Percentiles rank a stretch among this genome's conserved stretches.
These are phyloP conservation scores for Oscarella lobularis DNA, from an alignment of 37 sponge, comb jelly and placozoan species.

Conservation along the genomic window DNA sequence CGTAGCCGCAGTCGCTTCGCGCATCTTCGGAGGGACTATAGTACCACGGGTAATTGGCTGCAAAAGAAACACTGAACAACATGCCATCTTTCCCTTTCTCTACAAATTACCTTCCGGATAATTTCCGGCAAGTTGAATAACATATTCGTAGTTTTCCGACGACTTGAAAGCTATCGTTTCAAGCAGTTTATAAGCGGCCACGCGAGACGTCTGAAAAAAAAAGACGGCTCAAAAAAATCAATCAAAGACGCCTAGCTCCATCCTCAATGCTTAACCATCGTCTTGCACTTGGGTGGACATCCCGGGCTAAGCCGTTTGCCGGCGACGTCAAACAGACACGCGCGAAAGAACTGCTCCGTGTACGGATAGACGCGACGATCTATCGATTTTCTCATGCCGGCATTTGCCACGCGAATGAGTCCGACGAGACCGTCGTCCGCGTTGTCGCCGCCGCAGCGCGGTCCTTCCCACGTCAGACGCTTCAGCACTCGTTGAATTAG, in stretches of 20 bases:
- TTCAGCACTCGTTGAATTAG: background rate
- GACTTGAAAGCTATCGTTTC: no score
- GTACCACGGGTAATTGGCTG: background rate
- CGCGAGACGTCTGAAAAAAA: no score
- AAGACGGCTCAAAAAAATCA: no score
- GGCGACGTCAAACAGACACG: background rate
- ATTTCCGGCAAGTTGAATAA: no score
- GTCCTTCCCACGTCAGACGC: background rate
- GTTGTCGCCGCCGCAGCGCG: background rate
- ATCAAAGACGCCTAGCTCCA: no score
- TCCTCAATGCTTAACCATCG: background rate
- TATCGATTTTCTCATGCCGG: background rate
- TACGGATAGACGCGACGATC: background rate
- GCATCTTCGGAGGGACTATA: background rate
- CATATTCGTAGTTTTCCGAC: no score
- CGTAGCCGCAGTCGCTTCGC: conserved; percentile 2
- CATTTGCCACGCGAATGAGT: background rate
- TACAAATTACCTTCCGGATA: no score
- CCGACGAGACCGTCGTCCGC: background rate
- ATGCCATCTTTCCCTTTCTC: background rate
- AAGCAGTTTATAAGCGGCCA: no score
- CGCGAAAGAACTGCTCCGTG: background rate
- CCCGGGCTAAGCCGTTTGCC: background rate
- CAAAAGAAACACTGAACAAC: background rate
- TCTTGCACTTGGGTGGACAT: background rate